These are phyloP conservation scores for Drosophila ezoana DNA, from an alignment of 2,888 invertebrate genomes.

Conservation along the genomic window DNA sequence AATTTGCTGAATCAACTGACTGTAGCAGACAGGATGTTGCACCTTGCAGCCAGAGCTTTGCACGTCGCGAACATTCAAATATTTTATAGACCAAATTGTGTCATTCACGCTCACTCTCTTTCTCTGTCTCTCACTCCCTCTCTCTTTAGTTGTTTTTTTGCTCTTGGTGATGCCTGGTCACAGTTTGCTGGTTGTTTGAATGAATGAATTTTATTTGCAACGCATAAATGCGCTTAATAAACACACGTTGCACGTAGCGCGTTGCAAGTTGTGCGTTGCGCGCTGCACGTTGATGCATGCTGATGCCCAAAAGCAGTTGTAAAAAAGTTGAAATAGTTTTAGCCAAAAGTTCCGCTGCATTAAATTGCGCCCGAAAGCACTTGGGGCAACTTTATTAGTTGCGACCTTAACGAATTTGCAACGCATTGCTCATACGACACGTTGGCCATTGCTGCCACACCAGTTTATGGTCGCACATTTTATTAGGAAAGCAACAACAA, in stretches of 20 bases:
- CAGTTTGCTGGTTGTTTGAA: constrained; percentile 27
- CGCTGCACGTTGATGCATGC: constrained; percentile 42
- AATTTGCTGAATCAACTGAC: constrained; percentile 10
- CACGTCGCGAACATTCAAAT: constrained; percentile 68
- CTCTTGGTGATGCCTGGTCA: constrained; percentile 21
- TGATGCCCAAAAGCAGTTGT: constrained; percentile 50
- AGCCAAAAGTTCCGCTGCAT: constrained; percentile 69
- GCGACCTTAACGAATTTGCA: constrained; percentile 55
- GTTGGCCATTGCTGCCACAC: constrained; percentile 35
- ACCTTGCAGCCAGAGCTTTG: constrained; percentile 22
- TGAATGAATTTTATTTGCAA: constrained; percentile 66
- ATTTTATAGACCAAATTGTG: constrained; percentile 72
- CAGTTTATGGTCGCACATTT: constrained; percentile 61
- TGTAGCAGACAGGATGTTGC: constrained; percentile 30
- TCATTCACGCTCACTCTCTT: constrained; percentile 47
- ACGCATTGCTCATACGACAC: constrained; percentile 67
- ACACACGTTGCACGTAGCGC: constrained; percentile 59
- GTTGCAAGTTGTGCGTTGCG: constrained; percentile 47
- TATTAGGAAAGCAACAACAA: constrained; percentile 67
- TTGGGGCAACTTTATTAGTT: constrained; percentile 64
- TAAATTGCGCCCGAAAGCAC: constrained; percentile 43
- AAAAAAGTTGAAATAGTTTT: constrained; percentile 52
- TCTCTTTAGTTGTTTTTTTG: background rate
- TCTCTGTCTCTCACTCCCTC: background rate
- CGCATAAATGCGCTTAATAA: constrained; percentile 77